These are phyloP conservation scores for Antechinus stuartii DNA, from an alignment of 2,113 vertebrate genomes.

Conservation along the genomic window DNA sequence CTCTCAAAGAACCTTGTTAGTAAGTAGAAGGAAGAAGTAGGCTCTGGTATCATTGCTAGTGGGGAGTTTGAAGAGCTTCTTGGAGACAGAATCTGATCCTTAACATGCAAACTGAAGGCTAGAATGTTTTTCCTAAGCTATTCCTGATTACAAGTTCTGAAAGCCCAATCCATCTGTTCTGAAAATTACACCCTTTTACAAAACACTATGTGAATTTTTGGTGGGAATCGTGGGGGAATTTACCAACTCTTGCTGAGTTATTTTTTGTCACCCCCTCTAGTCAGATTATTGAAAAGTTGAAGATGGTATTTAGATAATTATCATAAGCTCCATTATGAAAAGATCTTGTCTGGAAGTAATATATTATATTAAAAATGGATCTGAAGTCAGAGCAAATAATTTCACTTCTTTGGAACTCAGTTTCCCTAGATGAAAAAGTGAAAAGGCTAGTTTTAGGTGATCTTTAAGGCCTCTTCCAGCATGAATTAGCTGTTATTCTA, in stretches of 20 bases:
- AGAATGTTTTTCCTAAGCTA: not conserved
- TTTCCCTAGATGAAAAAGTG: not conserved
- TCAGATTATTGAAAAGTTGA: not conserved
- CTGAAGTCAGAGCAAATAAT: not conserved
- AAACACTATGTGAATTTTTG: not conserved
- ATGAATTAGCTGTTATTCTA: not conserved
- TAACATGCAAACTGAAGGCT: not conserved
- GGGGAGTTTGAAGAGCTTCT: not conserved
- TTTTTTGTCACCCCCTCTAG: not conserved
- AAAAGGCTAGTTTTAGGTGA: not conserved
- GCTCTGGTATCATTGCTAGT: not conserved
- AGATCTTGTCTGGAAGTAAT: not conserved
- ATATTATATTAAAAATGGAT: not conserved
- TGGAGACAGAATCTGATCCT: not conserved
- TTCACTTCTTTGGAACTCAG: not conserved
- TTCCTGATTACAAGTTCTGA: not conserved
- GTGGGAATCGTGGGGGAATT: not conserved
- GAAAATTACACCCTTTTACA: not conserved
- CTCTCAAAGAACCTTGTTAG: not conserved
- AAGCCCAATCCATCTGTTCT: too few relatives aligned
- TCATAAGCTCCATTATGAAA: not conserved
- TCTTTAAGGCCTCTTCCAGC: not conserved
- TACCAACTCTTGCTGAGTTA: not conserved
- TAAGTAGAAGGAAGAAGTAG: not conserved
- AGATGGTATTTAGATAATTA: conserved; percentile 3